Conservation (phyloP, 2,888 invertebrate genomes). For the Macaria liturata region DNA sequence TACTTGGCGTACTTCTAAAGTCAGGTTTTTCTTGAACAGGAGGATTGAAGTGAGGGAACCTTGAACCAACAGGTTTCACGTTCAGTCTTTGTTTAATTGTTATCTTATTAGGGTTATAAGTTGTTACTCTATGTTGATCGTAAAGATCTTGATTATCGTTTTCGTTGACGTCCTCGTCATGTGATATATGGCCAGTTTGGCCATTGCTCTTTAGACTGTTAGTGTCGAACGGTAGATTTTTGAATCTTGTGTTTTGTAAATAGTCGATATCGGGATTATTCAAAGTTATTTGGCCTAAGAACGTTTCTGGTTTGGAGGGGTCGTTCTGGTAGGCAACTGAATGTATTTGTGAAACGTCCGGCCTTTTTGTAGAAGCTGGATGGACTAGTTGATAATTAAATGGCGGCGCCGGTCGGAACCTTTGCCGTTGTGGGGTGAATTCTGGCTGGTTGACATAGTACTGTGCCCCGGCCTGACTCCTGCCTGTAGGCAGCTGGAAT, state of each 20-base stretch:
- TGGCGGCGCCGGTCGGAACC: conserved; percentile 69
- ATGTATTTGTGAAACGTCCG: conserved; percentile 82
- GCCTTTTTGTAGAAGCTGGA: conserved; percentile 79
- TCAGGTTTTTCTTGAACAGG: conserved; percentile 48
- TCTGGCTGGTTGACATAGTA: conserved; percentile 78
- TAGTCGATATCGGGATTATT: conserved; percentile 83
- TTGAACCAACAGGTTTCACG: conserved; percentile 56
- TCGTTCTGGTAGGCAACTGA: conserved; percentile 82
- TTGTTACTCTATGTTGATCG: conserved; percentile 74
- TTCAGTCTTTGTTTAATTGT: conserved; percentile 66
- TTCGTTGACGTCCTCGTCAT: conserved; percentile 69
- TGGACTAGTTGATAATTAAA: conserved; percentile 74
- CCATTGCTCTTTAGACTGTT: conserved; percentile 76
- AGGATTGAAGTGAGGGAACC: conserved; percentile 56
- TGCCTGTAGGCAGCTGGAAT: conserved; percentile 74
- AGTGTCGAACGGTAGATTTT: conserved; percentile 73
- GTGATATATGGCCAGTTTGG: conserved; percentile 67
- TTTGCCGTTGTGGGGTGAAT: conserved; percentile 65
- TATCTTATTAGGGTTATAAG: conserved; percentile 73
- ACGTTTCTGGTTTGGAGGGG: conserved; percentile 85
- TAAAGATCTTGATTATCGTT: conserved; percentile 71
- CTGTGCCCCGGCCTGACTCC: conserved; percentile 73
- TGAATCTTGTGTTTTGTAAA: conserved; percentile 71
- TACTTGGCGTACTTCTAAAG: conserved; percentile 44
- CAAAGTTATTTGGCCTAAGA: conserved; percentile 85